Conservation (phyloP, 2,888 invertebrate species). For the Philopedon plagiatum region DNA sequence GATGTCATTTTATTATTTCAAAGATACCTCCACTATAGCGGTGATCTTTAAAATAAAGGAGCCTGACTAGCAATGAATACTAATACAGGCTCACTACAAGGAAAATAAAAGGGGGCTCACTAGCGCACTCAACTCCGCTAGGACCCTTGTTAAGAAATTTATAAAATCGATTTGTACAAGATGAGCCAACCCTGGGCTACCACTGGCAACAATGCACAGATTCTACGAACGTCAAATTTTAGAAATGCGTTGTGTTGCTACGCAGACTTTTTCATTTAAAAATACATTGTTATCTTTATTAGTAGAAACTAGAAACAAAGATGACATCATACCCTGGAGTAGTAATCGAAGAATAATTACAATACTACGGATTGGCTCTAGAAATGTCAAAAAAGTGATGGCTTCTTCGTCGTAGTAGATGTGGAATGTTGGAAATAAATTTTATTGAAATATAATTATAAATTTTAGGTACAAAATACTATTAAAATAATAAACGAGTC, state of each 20-base stretch:
- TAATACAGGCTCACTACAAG: no score
- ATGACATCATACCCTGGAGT: no score
- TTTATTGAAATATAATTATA: constrained; percentile 4
- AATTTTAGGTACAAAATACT: background rate
- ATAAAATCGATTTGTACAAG: background rate
- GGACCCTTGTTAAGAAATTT: no score
- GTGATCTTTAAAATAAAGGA: background rate
- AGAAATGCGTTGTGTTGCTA: background rate
- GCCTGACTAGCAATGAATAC: no score
- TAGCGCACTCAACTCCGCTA: no score
- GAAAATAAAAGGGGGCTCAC: no score
- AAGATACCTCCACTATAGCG: background rate
- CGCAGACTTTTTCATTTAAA: background rate
- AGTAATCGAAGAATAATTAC: no score
- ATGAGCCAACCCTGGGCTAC: background rate
- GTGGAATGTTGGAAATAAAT: constrained; percentile 20
- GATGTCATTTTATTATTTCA: no score
- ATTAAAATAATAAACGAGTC: constrained; percentile 1
- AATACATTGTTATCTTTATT: background rate
- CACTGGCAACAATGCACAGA: background rate
- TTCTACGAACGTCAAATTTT: background rate
- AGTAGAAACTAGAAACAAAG: background rate
- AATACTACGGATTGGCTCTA: constrained; percentile 19
- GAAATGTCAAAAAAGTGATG: constrained; percentile 39
- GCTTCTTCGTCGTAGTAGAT: constrained; percentile 36